Evolutionary conservation across 2,113 vertebrate genomes (phyloP), one percentile per base, ranked within the genome.

Genomic region (Holacanthus passer): DNA sequence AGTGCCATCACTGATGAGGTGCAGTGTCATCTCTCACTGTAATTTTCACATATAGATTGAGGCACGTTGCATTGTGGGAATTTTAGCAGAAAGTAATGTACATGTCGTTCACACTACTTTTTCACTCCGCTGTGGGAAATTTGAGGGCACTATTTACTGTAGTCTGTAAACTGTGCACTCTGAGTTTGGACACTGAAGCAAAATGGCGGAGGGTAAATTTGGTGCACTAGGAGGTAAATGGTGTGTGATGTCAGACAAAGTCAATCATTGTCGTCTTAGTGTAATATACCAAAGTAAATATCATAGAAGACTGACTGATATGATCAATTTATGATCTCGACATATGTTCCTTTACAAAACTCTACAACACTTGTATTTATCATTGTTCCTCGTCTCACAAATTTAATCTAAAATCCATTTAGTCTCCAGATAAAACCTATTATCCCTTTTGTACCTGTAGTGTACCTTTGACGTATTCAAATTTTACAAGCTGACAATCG

Each of bases 341-440:
- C n/a, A n/a, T n/a, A 37, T 29, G 29, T 3, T 13, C 55, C 11
- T 50, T 62, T 6, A 43, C 0, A 2, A n/a, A 2, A 12, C 32
- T 22, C 7, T 19, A 32, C 31, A 3, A 10, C 37, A 27, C n/a
- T 24, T 59, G 29, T 68, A 47, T 64, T 47, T 5, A 35, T 73
- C 24, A 17, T 31, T 53, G 27, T 59, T 71, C 31, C 59, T 68
- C 9, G 2, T 24, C 45, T 68, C 60, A 60, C 39, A 66, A 39
- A 81, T 83, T 64, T 14, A 74, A 78, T 73, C 53, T 76, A 29
- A 76, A 77, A 73, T 63, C 43, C 56, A 59, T 81, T 80, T 83
- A 56, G 47, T 83, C 66, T 45, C 43, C 47, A 50, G 68, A 85
- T 78, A 39, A 77, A 84, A 82, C 53, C 58, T 29, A 43, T 72